phyloP scores from a whole-genome alignment of 2,888 invertebrate genomes.

The Acrobasis repandana region DNA sequence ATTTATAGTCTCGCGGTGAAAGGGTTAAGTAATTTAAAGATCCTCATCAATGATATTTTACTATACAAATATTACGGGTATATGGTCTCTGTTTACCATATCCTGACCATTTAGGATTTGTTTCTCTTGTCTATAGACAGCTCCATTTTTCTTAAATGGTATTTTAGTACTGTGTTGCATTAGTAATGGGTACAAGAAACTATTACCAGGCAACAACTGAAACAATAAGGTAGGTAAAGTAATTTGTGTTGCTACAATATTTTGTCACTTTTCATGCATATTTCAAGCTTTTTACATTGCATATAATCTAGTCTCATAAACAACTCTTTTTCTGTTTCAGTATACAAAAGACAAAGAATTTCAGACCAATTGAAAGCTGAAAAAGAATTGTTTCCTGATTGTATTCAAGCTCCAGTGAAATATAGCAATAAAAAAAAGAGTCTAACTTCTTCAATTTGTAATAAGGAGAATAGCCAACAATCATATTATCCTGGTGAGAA shows the following conservation, averaged over 20 bases:
- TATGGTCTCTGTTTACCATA: too few species aligned
- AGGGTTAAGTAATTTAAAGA: too few species aligned
- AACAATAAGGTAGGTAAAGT: too few species aligned
- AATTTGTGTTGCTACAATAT: conserved; percentile 6
- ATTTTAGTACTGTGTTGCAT: too few species aligned
- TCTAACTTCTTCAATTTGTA: conserved; percentile 33
- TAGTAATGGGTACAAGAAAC: too few species aligned
- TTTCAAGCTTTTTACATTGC: background rate
- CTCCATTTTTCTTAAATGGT: too few species aligned
- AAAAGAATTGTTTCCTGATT: conserved; percentile 69
- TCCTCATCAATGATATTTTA: too few species aligned
- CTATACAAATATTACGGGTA: too few species aligned
- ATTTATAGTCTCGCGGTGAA: too few species aligned
- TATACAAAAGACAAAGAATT: conserved; percentile 52
- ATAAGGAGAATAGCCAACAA: conserved; percentile 52
- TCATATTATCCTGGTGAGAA: conserved; percentile 55
- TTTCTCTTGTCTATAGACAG: too few species aligned
- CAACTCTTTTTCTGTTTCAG: conserved; percentile 45
- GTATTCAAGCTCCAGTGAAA: conserved; percentile 68
- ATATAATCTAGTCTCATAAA: background rate
- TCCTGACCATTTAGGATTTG: too few species aligned
- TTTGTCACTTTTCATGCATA: conserved; percentile 5
- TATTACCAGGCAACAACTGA: too few species aligned
- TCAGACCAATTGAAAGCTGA: conserved; percentile 66
- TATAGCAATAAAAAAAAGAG: conserved; percentile 69